Percentiles rank a stretch among this genome's conserved stretches.
Evolutionary conservation across 2,888 invertebrate species (phyloP).

Genomic region (Sesia apiformis): DNA sequence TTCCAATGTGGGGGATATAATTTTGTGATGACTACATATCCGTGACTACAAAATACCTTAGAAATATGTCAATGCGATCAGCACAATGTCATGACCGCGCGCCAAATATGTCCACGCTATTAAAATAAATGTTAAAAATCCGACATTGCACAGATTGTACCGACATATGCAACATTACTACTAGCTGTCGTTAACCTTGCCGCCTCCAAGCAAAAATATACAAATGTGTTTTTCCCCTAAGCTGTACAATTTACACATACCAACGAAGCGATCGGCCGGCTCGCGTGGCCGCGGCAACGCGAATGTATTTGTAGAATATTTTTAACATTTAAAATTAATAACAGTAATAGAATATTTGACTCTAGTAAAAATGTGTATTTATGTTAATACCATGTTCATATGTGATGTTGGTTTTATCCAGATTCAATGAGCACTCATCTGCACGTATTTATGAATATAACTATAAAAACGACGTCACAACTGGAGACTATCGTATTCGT

Average conservation of each 20-base stretch:
- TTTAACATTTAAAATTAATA: neutral
- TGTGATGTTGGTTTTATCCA: neutral
- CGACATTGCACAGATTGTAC: constrained; percentile 16
- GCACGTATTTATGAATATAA: no score
- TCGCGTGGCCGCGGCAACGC: constrained; percentile 16
- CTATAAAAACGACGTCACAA: no score
- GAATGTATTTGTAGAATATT: neutral
- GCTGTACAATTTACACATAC: constrained; percentile 69
- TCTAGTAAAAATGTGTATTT: no score
- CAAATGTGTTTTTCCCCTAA: constrained; percentile 51
- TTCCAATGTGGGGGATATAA: constrained; percentile 51
- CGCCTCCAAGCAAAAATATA: constrained; percentile 63
- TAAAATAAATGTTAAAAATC: no score
- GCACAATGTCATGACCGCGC: constrained; percentile 9
- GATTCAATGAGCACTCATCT: neutral
- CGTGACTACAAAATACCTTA: constrained; percentile 55
- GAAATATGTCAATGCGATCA: constrained; percentile 29
- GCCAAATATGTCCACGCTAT: no score
- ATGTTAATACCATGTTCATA: no score
- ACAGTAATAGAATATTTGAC: neutral
- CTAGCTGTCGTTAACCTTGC: constrained; percentile 42
- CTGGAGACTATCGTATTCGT: no score
- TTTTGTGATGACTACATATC: constrained; percentile 66
- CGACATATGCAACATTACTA: constrained; percentile 28
- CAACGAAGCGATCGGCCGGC: constrained; percentile 26